Evolutionary conservation across 2,888 invertebrate species (phyloP).

Genomic region (Stenolophus ochropezus): DNA sequence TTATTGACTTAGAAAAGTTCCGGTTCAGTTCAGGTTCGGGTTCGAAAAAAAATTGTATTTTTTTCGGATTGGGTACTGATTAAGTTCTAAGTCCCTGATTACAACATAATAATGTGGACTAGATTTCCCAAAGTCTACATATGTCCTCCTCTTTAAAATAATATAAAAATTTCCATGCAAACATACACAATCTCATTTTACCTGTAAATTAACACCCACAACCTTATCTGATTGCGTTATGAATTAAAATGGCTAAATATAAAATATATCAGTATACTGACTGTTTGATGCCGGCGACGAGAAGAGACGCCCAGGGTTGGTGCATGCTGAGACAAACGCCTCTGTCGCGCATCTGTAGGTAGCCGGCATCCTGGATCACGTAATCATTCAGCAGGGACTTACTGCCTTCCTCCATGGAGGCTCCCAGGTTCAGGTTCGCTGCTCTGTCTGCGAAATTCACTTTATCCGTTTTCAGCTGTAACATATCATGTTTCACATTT

Average conservation of each 20-base stretch:
- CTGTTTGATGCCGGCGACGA: constrained; percentile 95
- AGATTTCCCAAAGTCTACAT: no score
- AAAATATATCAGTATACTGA: constrained; percentile 68
- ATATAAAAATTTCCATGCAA: no score
- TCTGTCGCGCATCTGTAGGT: constrained; percentile 70
- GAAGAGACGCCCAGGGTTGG: constrained; percentile 95
- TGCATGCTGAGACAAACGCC: constrained; percentile 95
- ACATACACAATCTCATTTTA: no score
- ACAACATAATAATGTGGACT: no score
- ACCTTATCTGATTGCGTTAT: no score
- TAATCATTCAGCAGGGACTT: not conserved
- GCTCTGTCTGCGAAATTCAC: constrained; percentile 1
- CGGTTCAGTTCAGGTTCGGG: no score
- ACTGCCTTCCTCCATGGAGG: not conserved
- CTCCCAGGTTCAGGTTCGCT: not conserved
- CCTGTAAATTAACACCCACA: no score
- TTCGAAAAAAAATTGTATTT: no score
- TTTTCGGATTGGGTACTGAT: no score
- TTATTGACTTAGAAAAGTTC: no score
- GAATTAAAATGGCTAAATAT: not conserved
- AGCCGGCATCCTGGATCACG: constrained; percentile 68
- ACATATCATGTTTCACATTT: not conserved
- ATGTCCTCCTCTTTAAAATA: no score
- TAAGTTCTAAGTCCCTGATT: no score
- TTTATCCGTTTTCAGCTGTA: constrained; percentile 20